Percentiles rank a stretch among this genome's conserved stretches.
These are phyloP conservation scores for Leguminivora glycinivorella DNA, from an alignment of 1,140 invertebrate species.

Conservation along the genomic window DNA sequence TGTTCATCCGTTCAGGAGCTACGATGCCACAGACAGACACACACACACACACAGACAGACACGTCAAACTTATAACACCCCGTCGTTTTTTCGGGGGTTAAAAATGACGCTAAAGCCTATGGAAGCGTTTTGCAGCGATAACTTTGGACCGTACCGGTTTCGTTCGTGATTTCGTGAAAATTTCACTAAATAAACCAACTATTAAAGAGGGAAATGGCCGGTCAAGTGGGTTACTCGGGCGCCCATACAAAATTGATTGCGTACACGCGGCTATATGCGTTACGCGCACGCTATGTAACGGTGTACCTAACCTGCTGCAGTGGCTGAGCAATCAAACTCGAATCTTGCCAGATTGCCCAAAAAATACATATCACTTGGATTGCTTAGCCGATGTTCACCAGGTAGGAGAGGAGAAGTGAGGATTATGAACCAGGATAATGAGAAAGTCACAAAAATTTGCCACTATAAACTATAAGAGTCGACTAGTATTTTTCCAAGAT, in stretches of 20 bases:
- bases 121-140: neutral
- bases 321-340: neutral
- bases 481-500: too few relatives aligned
- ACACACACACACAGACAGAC: too few relatives aligned
- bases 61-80: too few relatives aligned
- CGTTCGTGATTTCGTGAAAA: neutral
- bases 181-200: conserved; percentile 8
- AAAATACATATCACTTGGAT: too few relatives aligned
- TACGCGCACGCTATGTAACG: conserved; percentile 11
- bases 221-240: conserved; percentile 23
- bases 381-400: too few relatives aligned
- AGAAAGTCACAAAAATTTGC: too few relatives aligned
- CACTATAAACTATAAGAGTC: too few relatives aligned
- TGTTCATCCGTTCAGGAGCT: too few relatives aligned
- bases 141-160: neutral
- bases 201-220: neutral
- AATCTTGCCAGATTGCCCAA: neutral
- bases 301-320: neutral
- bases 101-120: neutral
- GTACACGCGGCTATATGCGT: neutral
- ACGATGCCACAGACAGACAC: too few relatives aligned
- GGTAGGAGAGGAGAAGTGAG: too few relatives aligned
- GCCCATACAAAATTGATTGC: conserved; percentile 21
- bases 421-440: too few relatives aligned
- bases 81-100: too few relatives aligned